Conservation (phyloP, 2,888 invertebrate genomes). For the Chironomus tentans region DNA sequence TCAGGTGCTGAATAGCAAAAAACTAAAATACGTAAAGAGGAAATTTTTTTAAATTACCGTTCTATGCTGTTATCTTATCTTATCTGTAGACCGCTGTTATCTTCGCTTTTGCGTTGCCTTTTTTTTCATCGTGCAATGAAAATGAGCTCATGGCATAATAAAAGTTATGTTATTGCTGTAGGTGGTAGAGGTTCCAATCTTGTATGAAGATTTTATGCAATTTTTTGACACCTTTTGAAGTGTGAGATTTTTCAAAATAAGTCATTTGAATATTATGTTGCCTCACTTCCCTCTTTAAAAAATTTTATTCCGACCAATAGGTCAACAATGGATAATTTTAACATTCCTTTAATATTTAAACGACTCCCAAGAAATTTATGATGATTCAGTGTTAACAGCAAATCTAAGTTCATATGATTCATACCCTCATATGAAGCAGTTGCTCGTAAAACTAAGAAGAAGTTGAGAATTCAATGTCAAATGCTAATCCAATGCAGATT, state of each 20-base stretch:
- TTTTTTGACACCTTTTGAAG: not conserved
- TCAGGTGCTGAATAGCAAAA: not conserved
- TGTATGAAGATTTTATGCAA: not conserved
- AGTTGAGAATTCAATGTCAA: not conserved
- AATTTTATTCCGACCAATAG: too few relatives aligned
- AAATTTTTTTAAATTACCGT: not conserved
- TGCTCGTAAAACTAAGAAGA: not conserved
- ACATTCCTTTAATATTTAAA: too few relatives aligned
- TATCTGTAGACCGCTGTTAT: not conserved
- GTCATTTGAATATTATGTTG: too few relatives aligned
- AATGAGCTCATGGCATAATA: slow-evolving; percentile 6
- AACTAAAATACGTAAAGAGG: not conserved
- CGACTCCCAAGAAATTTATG: too few relatives aligned
- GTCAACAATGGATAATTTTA: too few relatives aligned
- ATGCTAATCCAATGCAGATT: too few relatives aligned
- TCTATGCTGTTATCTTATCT: not conserved
- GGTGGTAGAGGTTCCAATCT: not conserved
- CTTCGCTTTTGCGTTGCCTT: not conserved
- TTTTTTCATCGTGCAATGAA: not conserved
- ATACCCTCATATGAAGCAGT: too few relatives aligned
- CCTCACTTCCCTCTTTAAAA: too few relatives aligned
- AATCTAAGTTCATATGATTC: too few relatives aligned
- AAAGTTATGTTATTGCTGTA: not conserved
- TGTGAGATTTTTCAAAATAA: too few relatives aligned
- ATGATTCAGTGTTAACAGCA: too few relatives aligned